A percentile compares a stretch with the other conserved stretches of the same genome.
Evolutionary conservation across 2,113 vertebrate genomes (phyloP).

Genomic region (Noctilio leporinus): DNA sequence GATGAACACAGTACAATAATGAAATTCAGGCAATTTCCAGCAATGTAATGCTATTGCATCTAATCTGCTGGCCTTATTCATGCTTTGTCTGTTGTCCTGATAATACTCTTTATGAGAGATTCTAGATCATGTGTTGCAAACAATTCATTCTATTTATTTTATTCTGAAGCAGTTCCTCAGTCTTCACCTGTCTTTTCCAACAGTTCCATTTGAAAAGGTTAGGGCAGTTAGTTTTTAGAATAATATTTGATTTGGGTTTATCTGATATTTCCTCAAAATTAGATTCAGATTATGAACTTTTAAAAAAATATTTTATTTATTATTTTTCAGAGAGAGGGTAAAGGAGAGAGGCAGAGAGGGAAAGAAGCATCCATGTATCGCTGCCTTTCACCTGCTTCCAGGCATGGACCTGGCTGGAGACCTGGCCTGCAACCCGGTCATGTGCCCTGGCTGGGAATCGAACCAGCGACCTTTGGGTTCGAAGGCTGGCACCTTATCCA

Average conservation of each 20-base stretch:
- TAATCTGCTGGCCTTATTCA: background rate
- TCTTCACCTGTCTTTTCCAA: background rate
- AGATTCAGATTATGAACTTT: background rate
- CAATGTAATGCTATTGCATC: background rate
- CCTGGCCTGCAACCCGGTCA: too few relatives aligned
- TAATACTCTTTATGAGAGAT: background rate
- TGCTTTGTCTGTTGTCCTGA: background rate
- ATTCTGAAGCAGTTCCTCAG: background rate
- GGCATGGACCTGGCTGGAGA: too few relatives aligned
- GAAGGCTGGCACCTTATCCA: too few relatives aligned
- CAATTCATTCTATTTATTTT: background rate
- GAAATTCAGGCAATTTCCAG: background rate
- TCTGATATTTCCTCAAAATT: background rate
- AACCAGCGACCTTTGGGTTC: too few relatives aligned
- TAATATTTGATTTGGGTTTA: background rate
- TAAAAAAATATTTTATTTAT: background rate
- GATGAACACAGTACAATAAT: background rate
- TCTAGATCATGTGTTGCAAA: background rate
- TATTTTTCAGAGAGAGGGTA: too few relatives aligned
- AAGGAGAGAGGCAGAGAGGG: too few relatives aligned
- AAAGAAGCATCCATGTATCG: too few relatives aligned
- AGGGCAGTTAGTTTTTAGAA: background rate
- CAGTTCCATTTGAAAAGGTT: background rate
- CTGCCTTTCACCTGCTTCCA: too few relatives aligned
- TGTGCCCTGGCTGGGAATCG: too few relatives aligned